These are phyloP conservation scores for Leptestheria dahalacensis DNA, from an alignment of 1,140 invertebrate genomes.

Conservation along the genomic window DNA sequence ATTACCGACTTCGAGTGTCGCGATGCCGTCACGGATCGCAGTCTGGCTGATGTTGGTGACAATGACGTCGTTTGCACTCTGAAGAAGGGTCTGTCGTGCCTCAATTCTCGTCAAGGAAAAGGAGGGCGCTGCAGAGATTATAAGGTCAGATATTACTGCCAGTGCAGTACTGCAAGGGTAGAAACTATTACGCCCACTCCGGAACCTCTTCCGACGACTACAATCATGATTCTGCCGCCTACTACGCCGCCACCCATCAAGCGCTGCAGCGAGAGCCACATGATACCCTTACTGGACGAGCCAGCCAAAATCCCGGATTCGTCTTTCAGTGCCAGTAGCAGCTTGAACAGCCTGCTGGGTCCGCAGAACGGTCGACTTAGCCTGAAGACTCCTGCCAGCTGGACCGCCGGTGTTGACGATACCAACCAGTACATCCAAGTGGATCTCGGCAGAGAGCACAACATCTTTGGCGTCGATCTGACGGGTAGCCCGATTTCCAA, in stretches of 20 bases:
- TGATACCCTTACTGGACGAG: constrained; percentile 38
- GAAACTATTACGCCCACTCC: not conserved
- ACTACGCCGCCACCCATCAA: constrained; percentile 28
- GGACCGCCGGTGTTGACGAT: constrained; percentile 41
- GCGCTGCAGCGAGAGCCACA: not conserved
- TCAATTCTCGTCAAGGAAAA: constrained; percentile 24
- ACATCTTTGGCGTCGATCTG: constrained; percentile 53
- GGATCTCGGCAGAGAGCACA: constrained; percentile 40
- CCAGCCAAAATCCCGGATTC: constrained; percentile 34
- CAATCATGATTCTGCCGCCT: constrained; percentile 28
- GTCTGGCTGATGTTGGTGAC: constrained; percentile 15
- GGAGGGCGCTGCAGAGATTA: constrained; percentile 23
- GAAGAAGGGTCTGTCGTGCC: constrained; percentile 27
- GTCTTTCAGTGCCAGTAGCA: constrained; percentile 43
- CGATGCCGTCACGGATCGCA: constrained; percentile 17
- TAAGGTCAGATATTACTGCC: constrained; percentile 26
- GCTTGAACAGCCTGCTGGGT: constrained; percentile 29
- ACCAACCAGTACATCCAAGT: constrained; percentile 52
- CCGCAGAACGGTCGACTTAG: constrained; percentile 36
- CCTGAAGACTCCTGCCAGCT: constrained; percentile 32
- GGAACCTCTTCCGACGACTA: constrained; percentile 11
- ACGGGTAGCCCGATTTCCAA: constrained; percentile 43
- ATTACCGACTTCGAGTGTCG: constrained; percentile 23
- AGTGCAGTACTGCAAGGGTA: constrained; percentile 18
- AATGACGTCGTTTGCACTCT: constrained; percentile 27